These are phyloP conservation scores for Harpalus rufipes DNA, from an alignment of 2,888 invertebrate species.

Conservation along the genomic window DNA sequence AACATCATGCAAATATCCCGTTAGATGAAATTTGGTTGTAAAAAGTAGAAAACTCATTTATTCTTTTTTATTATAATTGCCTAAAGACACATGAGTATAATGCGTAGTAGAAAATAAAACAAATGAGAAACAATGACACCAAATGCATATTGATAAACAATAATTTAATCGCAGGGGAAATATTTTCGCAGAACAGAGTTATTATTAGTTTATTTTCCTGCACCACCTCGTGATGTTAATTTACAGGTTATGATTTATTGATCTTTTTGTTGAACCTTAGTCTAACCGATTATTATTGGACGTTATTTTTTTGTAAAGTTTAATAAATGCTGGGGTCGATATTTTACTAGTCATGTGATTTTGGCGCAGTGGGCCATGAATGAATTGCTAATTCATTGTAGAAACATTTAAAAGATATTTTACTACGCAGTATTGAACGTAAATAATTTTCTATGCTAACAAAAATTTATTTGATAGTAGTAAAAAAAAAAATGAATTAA, in stretches of 20 bases:
- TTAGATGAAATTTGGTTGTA: slow-evolving; percentile 15
- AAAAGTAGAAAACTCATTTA: slow-evolving; percentile 12
- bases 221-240: background rate
- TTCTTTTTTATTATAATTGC: background rate
- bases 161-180: background rate
- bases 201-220: background rate
- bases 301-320: slow-evolving; percentile 3
- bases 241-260: slow-evolving; percentile 14
- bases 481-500: background rate
- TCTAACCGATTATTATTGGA: background rate
- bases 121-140: background rate
- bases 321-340: slow-evolving; percentile 43
- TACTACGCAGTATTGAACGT: no score
- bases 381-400: slow-evolving; percentile 20
- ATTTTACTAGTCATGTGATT: slow-evolving; percentile 52
- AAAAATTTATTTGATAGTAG: no score
- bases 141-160: background rate
- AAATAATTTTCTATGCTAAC: no score
- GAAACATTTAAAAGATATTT: background rate
- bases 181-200: background rate
- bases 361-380: slow-evolving; percentile 53
- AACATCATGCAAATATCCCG: background rate
- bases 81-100: background rate
- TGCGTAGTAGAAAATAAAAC: background rate
- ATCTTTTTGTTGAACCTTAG: background rate